Conservation (phyloP, 2,888 invertebrate genomes). For the Ctena decussata region DNA sequence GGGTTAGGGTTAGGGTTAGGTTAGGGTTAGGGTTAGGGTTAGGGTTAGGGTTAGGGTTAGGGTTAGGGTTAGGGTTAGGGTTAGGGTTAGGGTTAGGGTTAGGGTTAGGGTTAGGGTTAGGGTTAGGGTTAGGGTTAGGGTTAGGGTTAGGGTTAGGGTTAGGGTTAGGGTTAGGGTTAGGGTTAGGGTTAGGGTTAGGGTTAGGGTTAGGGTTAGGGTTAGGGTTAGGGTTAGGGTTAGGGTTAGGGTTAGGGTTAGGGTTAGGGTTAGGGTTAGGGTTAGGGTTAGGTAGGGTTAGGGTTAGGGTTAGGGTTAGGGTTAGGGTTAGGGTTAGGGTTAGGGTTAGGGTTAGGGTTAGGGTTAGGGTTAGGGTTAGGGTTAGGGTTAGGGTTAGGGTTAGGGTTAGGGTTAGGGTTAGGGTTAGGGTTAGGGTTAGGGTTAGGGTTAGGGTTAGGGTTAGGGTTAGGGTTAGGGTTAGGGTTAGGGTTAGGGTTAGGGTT, state of each 20-base stretch:
- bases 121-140: slow-evolving; percentile 43
- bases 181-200: slow-evolving; percentile 42
- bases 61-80: slow-evolving; percentile 59
- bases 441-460: slow-evolving; percentile 55
- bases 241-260: slow-evolving; percentile 55
- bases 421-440: slow-evolving; percentile 60
- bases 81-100: no score
- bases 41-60: slow-evolving; percentile 60
- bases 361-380: slow-evolving; percentile 55
- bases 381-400: no score
- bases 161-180: slow-evolving; percentile 32
- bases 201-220: slow-evolving; percentile 42
- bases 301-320: slow-evolving; percentile 56
- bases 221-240: slow-evolving; percentile 48
- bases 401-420: no score
- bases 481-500: slow-evolving; percentile 68
- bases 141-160: no score
- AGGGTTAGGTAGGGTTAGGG: slow-evolving; percentile 20
- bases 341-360: slow-evolving; percentile 69
- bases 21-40: slow-evolving; percentile 44
- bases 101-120: slow-evolving; percentile 62
- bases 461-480: slow-evolving; percentile 65
- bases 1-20: slow-evolving; percentile 53
- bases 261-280: slow-evolving; percentile 49
- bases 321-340: slow-evolving; percentile 63